These are phyloP conservation scores for Sorex araneus DNA, from an alignment of 2,113 vertebrate species.

Conservation along the genomic window DNA sequence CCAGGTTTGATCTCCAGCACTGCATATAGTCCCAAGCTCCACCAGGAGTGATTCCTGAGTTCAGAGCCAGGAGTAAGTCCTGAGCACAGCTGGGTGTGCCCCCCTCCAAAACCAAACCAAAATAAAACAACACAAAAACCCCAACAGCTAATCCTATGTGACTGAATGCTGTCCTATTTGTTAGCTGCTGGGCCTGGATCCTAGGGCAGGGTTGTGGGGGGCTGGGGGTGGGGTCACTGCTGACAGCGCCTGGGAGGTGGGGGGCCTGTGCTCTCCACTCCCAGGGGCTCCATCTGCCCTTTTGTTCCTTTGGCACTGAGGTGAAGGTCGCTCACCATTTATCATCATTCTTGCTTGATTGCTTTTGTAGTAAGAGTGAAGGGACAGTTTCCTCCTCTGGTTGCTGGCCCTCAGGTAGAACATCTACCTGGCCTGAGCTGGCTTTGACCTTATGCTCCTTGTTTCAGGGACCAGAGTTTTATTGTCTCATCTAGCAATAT, in stretches of 20 bases:
- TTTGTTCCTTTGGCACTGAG: neutral
- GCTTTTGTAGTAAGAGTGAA: neutral
- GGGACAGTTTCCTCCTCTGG: neutral
- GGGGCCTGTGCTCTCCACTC: neutral
- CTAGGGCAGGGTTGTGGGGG: neutral
- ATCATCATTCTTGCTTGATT: neutral
- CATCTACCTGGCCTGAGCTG: neutral
- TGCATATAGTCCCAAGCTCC: no score
- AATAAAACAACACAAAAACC: no score
- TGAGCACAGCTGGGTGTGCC: no score
- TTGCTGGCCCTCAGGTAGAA: neutral
- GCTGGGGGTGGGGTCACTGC: no score
- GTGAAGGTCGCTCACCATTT: constrained; percentile 32
- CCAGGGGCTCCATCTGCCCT: neutral
- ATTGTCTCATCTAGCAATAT: neutral
- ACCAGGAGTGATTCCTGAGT: no score
- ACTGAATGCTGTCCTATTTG: neutral
- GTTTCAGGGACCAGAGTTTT: neutral
- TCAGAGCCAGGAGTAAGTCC: no score
- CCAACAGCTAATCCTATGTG: neutral
- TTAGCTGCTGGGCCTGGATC: neutral
- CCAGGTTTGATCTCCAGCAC: neutral
- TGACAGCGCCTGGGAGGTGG: neutral
- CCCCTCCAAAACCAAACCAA: no score
- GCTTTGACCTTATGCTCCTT: neutral